Base-by-base conservation (phyloP, 1,140 invertebrate genomes). In the Metaphire vulgaris region DNA sequence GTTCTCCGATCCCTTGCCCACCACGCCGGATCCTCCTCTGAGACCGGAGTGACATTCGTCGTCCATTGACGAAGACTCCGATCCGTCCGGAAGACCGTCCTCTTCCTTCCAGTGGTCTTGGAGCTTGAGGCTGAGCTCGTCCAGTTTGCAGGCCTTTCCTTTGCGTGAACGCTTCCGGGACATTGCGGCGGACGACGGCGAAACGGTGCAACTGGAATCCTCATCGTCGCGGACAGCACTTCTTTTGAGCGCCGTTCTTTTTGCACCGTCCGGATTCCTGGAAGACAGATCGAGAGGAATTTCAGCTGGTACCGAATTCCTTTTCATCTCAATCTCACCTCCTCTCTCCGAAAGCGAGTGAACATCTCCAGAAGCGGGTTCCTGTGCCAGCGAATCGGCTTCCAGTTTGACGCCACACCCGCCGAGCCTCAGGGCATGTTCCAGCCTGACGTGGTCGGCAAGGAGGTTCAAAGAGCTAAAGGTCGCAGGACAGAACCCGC, bases 101-200 rank as follows among this genome's bases (percentile, higher is more conserved):
- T 56, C 41, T 21, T 56, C 41, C 41, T 56, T 21, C 41, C 41
- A 56, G 41, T 56, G 6, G 41, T 56, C 41, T 21, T 56, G 86
- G 1, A 89, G 83, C 31, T 88, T 85, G 69, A 56, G 41, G 41
- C 41, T 56, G 41, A 56, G 6, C 0, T 88, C 87, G 32, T 92
- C 90, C 56, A 94, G 83, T 76, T 93, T 93, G 80, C 90, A 90
- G 0, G 93, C 92, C 72, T 90, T 90, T 0, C 92, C 92, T 83
- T 94, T 94, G 76, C 93, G 89, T 34, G 92, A 89, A 80, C 89
- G 90, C 73, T 91, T 92, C 34, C 83, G 78, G 14, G 87, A 82
- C 0, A 82, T 83, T 29, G 77, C 79, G n/a, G n/a, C n/a, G n/a
- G n/a, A 73, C 31, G 34, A 33, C 21, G 72, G 72, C 29, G 41